These are phyloP conservation scores for Micrasema longulum DNA, from an alignment of 1,140 invertebrate genomes.

Conservation along the genomic window DNA sequence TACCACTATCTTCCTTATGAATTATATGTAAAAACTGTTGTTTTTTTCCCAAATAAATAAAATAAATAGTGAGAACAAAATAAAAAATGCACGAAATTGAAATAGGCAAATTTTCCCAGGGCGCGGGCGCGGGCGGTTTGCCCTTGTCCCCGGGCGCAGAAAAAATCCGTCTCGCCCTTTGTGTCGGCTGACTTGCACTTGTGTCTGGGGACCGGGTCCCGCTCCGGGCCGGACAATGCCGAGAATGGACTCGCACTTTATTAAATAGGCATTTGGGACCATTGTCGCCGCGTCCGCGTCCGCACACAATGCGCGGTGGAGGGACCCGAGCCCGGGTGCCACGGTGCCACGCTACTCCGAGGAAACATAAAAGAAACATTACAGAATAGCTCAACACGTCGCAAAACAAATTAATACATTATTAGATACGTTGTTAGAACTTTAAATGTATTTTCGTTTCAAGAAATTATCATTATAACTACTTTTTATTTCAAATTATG, in stretches of 20 bases:
- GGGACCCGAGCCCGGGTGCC: background rate
- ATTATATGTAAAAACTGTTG: too few species aligned
- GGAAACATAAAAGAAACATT: too few species aligned
- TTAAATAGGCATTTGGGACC: conserved; percentile 30
- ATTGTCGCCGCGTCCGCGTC: conserved; percentile 10
- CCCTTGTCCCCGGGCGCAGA: background rate
- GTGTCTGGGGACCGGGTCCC: too few species aligned
- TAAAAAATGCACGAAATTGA: background rate
- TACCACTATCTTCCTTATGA: too few species aligned
- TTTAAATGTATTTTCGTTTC: too few species aligned
- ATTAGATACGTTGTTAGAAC: too few species aligned
- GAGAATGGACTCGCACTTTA: conserved; percentile 11
- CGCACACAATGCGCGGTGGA: background rate
- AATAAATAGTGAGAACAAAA: background rate
- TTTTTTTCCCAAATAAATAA: too few species aligned
- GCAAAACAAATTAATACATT: too few species aligned
- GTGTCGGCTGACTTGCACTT: background rate
- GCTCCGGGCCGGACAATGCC: background rate
- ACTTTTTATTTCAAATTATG: too few species aligned
- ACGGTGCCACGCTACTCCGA: background rate
- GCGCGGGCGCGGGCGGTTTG: background rate
- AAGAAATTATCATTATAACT: too few species aligned
- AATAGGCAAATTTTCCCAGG: background rate
- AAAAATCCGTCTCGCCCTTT: too few species aligned
- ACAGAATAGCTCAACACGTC: background rate